A percentile compares a stretch with the other conserved stretches of the same genome.
Evolutionary conservation across 2,113 vertebrate species (phyloP).

Genomic region (Sula dactylatra): DNA sequence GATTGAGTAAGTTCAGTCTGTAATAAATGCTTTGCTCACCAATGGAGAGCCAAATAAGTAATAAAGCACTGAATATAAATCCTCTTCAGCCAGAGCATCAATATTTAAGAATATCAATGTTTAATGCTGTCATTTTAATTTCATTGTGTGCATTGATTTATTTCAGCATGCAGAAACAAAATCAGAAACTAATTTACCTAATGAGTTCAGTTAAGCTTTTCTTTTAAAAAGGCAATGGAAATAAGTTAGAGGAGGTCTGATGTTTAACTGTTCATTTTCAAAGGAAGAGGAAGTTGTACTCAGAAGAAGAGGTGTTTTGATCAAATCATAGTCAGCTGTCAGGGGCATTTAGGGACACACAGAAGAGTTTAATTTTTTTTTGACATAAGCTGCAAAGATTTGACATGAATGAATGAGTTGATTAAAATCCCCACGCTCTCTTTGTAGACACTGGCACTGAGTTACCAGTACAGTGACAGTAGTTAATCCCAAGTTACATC

Average conservation of each 20-base stretch:
- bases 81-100: not conserved
- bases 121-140: constrained; percentile 28
- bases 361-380: not conserved
- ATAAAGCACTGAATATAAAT: not conserved
- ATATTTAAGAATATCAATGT: constrained; percentile 23
- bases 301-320: constrained; percentile 10
- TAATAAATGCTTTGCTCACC: not conserved
- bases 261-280: not conserved
- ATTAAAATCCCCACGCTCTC: constrained; percentile 1
- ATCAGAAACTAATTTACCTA: constrained; percentile 15
- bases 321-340: constrained; percentile 14
- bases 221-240: not conserved
- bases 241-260: not conserved
- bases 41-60: not conserved
- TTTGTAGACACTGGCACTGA: not conserved
- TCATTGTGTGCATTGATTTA: not conserved
- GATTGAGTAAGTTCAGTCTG: not conserved
- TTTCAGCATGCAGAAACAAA: not conserved
- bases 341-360: constrained; percentile 10
- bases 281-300: not conserved
- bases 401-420: constrained; percentile 18
- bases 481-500: constrained; percentile 22
- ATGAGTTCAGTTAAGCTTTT: not conserved
- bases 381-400: not conserved
- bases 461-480: constrained; percentile 1